These are phyloP conservation scores for Microctonus hyperodae DNA, from an alignment of 2,888 invertebrate genomes.

Conservation along the genomic window DNA sequence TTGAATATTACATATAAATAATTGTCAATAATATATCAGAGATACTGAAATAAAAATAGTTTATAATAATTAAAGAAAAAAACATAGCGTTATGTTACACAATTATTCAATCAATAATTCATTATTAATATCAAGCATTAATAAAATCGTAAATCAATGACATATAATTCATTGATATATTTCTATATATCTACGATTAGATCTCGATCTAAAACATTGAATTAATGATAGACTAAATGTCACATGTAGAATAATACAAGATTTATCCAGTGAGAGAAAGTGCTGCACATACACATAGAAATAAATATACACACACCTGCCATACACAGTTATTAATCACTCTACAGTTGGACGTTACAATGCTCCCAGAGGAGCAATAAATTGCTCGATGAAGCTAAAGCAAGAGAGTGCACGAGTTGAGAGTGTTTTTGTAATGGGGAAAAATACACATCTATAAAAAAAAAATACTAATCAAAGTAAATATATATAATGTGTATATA, in stretches of 20 bases:
- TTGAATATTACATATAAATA: too few relatives aligned
- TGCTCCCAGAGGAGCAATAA: constrained; percentile 20
- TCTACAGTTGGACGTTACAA: constrained; percentile 14
- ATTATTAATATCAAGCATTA: not conserved
- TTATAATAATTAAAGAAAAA: not conserved
- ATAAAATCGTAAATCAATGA: not conserved
- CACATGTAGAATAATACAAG: not conserved
- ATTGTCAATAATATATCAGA: too few relatives aligned
- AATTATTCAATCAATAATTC: not conserved
- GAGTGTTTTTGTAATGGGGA: not conserved
- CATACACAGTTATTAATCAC: constrained; percentile 24
- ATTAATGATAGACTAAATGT: constrained; percentile 2
- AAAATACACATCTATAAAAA: not conserved
- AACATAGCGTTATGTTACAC: not conserved
- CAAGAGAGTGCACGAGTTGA: not conserved
- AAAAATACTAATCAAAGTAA: not conserved
- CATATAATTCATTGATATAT: not conserved
- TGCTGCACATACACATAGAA: not conserved
- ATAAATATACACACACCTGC: constrained; percentile 3
- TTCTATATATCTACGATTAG: not conserved
- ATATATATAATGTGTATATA: not conserved
- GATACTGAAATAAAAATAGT: not conserved
- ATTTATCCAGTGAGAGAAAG: constrained; percentile 14
- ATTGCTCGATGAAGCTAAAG: not conserved
- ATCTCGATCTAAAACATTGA: not conserved